Percentiles rank a stretch among this genome's conserved stretches.
Conservation (phyloP, 2,797 vertebrate genomes). For the Pterois miles region DNA sequence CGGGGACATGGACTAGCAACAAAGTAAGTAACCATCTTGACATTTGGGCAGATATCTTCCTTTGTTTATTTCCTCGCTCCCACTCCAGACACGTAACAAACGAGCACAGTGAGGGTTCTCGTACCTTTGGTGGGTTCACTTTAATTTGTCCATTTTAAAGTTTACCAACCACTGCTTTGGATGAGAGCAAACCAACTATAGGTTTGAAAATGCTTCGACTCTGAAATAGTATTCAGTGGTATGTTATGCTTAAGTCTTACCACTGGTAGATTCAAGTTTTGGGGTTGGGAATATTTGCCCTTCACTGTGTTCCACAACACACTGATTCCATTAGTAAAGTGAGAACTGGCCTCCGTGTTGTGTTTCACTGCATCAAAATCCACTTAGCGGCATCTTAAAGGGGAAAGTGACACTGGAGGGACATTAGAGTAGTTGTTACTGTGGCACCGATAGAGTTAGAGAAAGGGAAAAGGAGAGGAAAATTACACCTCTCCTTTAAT, state of each 20-base stretch:
- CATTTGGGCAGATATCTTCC: not conserved
- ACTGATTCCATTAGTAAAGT: constrained; percentile 50
- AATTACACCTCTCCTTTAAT: constrained; percentile 55
- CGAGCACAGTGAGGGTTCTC: not conserved
- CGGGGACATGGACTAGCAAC: not conserved
- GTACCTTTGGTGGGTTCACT: not conserved
- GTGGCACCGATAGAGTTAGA: constrained; percentile 6
- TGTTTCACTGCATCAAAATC: constrained; percentile 53
- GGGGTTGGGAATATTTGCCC: constrained; percentile 1
- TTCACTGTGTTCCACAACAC: constrained; percentile 16
- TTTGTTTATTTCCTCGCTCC: not conserved
- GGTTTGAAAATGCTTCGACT: not conserved
- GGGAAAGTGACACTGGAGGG: constrained; percentile 43
- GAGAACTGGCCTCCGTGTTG: constrained; percentile 32
- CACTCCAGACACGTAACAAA: not conserved
- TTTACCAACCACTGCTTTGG: not conserved
- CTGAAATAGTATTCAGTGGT: not conserved
- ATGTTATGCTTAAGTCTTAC: not conserved
- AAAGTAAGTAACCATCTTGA: not conserved
- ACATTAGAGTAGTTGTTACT: constrained; percentile 30
- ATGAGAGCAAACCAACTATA: not conserved
- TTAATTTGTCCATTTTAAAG: not conserved
- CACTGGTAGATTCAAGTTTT: not conserved
- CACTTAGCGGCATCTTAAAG: constrained; percentile 46
- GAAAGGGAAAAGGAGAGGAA: constrained; percentile 26